Percentiles rank a stretch among this genome's conserved stretches.
Evolutionary conservation across 1,140 invertebrate species (phyloP).

Genomic region (Elysia chlorotica): DNA sequence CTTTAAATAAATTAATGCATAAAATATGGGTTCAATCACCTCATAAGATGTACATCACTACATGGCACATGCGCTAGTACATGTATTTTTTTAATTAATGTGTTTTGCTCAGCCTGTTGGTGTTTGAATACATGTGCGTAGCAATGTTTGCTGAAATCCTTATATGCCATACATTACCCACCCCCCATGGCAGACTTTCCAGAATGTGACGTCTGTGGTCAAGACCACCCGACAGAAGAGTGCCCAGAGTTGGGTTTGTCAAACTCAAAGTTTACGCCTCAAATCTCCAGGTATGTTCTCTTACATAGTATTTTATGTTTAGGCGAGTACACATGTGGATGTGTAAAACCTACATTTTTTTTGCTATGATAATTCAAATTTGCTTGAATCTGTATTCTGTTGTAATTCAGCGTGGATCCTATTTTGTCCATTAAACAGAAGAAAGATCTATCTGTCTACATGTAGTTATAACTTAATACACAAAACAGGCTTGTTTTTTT

Average conservation of each 20-base stretch:
- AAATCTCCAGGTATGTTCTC: slow-evolving; percentile 27
- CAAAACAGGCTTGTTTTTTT: no score
- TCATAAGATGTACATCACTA: neutral
- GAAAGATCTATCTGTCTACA: no score
- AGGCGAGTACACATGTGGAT: no score
- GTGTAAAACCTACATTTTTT: no score
- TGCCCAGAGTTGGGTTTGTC: slow-evolving; percentile 56
- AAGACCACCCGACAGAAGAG: slow-evolving; percentile 55
- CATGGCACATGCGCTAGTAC: no score
- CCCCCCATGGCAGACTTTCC: neutral
- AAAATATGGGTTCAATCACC: neutral
- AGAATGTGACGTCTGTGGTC: slow-evolving; percentile 61
- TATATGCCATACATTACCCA: neutral
- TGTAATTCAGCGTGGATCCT: no score
- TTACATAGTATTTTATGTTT: no score
- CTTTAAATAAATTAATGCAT: neutral
- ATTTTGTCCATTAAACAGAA: no score
- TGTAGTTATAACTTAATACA: no score
- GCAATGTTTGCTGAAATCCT: neutral
- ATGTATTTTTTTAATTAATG: neutral
- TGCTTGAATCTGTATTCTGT: no score
- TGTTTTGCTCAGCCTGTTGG: neutral
- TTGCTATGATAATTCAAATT: no score
- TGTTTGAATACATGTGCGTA: no score
- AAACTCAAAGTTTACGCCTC: slow-evolving; percentile 28